Evolutionary conservation across 2,888 invertebrate species (phyloP), one percentile per base, ranked within the genome.

Genomic region (Orthonychiurus folsomi): DNA sequence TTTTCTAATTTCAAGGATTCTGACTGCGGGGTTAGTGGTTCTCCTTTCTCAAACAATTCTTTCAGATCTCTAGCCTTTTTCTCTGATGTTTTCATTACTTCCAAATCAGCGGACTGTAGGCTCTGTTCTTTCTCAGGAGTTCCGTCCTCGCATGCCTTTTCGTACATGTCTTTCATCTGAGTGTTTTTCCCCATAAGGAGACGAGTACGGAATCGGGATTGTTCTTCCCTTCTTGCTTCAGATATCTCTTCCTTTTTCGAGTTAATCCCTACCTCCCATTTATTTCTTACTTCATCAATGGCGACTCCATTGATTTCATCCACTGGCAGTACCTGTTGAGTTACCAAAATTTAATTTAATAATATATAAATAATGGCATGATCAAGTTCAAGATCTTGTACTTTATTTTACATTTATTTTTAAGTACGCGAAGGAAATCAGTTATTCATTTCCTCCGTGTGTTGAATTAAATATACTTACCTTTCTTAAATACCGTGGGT

Each of bases 141-240:
- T 20, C 37, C 28, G 3, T 26, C 37, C 5, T 65, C 73, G 23
- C 92, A 88, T 0, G 92, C 92, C 75, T 91, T 90, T 75, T 93
- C 92, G 76, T 93, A 93, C 82, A 89, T 85, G 75, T 92, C 92
- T 76, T 92, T 93, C 79, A 93, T 88, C 75, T 89, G 89, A 0
- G 86, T 89, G 79, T 91, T 91, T 76, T 91, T 91, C 15, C 91
- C 91, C 86, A 87, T 78, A 20, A 80, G 80, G 58, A 73, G 74
- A 2, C 89, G 80, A 73, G 88, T 89, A 61, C 93, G 83, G 73
- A 93, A 89, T 71, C 86, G 87, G 77, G 89, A 88, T 70, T 92
- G 86, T 79, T 93, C 93, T 75, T 90, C 90, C 75, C 92, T 92
- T 56, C 90, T 81, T 75, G 89, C 88, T 73, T 89, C 87, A 12